Base-by-base conservation (phyloP, 2,888 invertebrate species). In the Chaetogeoica ovagalla region DNA sequence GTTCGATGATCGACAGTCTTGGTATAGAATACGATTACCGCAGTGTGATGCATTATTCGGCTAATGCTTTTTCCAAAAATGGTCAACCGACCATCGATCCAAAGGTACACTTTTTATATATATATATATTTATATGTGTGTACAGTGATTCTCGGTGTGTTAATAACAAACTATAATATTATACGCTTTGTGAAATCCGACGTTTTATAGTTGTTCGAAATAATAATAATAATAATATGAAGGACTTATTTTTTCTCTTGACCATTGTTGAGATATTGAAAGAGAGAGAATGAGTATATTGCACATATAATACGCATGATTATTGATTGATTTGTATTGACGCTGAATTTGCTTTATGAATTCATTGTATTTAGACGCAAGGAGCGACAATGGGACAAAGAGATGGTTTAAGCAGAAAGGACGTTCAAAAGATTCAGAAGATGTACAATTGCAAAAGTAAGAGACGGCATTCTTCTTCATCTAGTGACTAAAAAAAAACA, bases 11-110 rank as follows among this genome's bases (percentile, higher is more conserved):
- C 0, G 87, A 90, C 72, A 91, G 89, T n/a, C 93, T 89, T 85
- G 92, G 92, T 0, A 89, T 94, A 0, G 87, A 89, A 0, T 94
- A 94, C 84, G 94, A 94, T 86, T 94, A 92, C 86, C 90, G 90
- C 84, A 93, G 93, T 83, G 93, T 94, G 0, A 93, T 94, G 93
- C 94, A 94, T 85, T 94, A 94, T 86, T 93, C 93, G 0, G 89
- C 90, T 37, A 90, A 90, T 70, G 93, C 94, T 6, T 94, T 94
- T 86, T 92, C 93, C 3, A 88, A 85, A 81, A 94, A 94, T 85
- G 89, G 90, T 11, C 87, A 88, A 84, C 90, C 91, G 21, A 94
- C 94, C 0, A 92, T 94, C 74, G 87, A 90, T 57, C 87, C 93
- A 0, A 91, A 88, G 89, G 93, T 93, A 79, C 30, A 79, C n/a